phyloP scores from a whole-genome alignment of 2,888 invertebrate species.

The Palloptera scutellata region DNA sequence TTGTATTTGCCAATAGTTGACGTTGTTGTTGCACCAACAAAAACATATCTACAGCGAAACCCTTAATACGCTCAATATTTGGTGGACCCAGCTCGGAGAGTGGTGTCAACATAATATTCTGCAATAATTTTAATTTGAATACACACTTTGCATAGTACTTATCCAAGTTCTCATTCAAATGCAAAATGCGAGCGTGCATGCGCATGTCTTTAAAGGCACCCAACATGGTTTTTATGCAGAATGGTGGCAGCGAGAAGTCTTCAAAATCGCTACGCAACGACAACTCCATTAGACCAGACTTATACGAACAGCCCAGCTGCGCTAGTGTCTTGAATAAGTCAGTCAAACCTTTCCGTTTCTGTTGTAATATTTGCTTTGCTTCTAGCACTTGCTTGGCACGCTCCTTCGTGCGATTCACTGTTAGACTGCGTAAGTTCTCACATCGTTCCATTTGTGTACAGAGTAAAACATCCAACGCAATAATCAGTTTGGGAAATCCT shows the following conservation, averaged over 20 bases:
- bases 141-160: conserved; percentile 60
- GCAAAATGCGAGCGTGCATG: conserved; percentile 59
- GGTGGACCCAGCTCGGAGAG: conserved; percentile 81
- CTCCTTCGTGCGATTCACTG: conserved; percentile 63
- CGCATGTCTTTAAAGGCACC: conserved; percentile 67
- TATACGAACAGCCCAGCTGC: conserved; percentile 81
- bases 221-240: conserved; percentile 72
- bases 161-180: conserved; percentile 60
- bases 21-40: conserved; percentile 74
- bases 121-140: conserved; percentile 60
- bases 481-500: conserved; percentile 70
- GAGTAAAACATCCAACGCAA: conserved; percentile 73
- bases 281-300: conserved; percentile 76
- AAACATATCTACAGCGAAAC: conserved; percentile 82
- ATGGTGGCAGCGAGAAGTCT: conserved; percentile 74
- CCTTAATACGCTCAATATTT: conserved; percentile 85
- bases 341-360: conserved; percentile 84
- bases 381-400: conserved; percentile 80
- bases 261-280: conserved; percentile 66
- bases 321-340: conserved; percentile 84
- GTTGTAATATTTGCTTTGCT: conserved; percentile 82
- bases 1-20: conserved; percentile 68
- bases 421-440: conserved; percentile 68
- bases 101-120: conserved; percentile 67
- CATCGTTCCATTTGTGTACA: conserved; percentile 74